Evolutionary conservation across 2,888 invertebrate genomes (phyloP), one percentile per base, ranked within the genome.

Genomic region (Apamea anceps): DNA sequence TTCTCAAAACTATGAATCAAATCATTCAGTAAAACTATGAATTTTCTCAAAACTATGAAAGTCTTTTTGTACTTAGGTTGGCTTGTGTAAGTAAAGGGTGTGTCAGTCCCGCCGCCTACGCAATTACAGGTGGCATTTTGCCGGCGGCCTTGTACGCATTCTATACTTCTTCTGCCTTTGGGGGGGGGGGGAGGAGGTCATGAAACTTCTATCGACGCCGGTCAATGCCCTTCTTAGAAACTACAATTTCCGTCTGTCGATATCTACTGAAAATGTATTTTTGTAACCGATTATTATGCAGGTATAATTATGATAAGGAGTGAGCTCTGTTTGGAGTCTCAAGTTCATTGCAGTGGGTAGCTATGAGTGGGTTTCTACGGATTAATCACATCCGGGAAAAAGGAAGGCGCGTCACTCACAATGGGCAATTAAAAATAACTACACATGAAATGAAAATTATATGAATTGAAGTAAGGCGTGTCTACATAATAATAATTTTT

Each of bases 141-240:
- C 74, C 57, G 75, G 13, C 80, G 89, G 82, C 89, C 89, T 89
- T 89, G 90, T 84, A 74, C 86, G 88, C 87, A 81, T 85, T 88
- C 65, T 89, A 82, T 83, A 77, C 65, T 80, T 85, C 73, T 65
- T 84, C 79, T 85, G 71, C 80, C 73, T 78, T 76, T 75, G 28
- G 65, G 60, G 67, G 63, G 82, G 78, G 81, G 28, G 65, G 60
- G 67, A 60, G 62, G 82, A 79, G 81, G 82, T 87, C 85, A 76
- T 72, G 70, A 81, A 83, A 88, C 81, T 80, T 73, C 57, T 75
- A 71, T 68, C 42, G 54, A 25, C 37, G 66, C 51, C 78, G 88
- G 88, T 89, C 85, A 87, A 80, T 85, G 80, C 80, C 82, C 88
- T 81, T 80, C 48, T 72, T 76, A 76, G 74, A 85, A 66, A 73